Evolutionary conservation across 1,140 invertebrate genomes (phyloP), one percentile per base, ranked within the genome.

Genomic region (Neodiprion pinetum): DNA sequence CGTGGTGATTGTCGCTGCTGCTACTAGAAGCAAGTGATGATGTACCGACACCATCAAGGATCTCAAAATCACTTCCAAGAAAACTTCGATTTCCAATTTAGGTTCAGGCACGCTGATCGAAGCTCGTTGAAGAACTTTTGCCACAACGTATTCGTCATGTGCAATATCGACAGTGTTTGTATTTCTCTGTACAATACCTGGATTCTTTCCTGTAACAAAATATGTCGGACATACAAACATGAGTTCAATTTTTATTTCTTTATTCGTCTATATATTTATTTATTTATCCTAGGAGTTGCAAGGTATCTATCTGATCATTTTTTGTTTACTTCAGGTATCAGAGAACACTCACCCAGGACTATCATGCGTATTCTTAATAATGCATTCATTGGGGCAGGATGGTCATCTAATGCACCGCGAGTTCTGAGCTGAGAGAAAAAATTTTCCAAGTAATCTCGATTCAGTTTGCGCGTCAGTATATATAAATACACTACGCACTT

Each of bases 371-470:
- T 67, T 28, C 75, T 53, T 11, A 76, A 71, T 23, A 76, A 40
- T 8, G 61, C 61, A 71, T 76, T 53, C 7, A 75, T 49, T 10
- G 75, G 75, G 23, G 73, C 61, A 1, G 75, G 75, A 48, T 53
- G 50, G 50, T 53, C 50, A 53, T 53, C 50, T 77, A 28, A 77
- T 71, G 71, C 61, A 68, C 67, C 77, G 66, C 12, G 72, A 7
- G 9, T 72, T 48, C 66, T 74, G 17, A 66, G 65, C 8, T 72
- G 65, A 49, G 72, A 48, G 48, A 71, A 78, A 47, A 79, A 48
- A 49, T 74, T 77, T 73, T 77, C 76, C 23, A 79, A 65, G 67
- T 28, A 69, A 76, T 80, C 77, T 61, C 80, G 78, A 50, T 78
- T 78, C 14, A 78, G 40, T 65, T 74, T 75, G 8, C 67, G 65